Percentiles rank a stretch among this genome's conserved stretches.
These are phyloP conservation scores for Zosterops hypoxanthus DNA, from an alignment of 2,113 vertebrate species.

Conservation along the genomic window DNA sequence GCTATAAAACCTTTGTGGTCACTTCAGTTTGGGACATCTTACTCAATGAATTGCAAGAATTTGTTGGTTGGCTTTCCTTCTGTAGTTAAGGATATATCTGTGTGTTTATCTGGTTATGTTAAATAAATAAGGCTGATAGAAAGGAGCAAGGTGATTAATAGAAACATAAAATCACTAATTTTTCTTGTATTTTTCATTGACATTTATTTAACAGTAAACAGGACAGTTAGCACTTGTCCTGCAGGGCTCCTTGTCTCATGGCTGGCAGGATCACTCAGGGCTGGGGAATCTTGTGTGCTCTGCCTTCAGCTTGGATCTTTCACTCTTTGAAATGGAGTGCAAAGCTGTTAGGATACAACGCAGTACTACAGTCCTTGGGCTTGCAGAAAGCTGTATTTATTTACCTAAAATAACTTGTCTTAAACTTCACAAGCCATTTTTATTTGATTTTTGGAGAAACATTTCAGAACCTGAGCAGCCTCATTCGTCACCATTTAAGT, in stretches of 20 bases:
- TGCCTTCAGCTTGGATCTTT: neutral
- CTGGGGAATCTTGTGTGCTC: neutral
- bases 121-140: neutral
- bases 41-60: neutral
- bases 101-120: neutral
- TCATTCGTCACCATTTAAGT: rapidly evolving
- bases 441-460: neutral
- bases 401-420: neutral
- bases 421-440: neutral
- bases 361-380: neutral
- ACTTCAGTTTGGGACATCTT: neutral
- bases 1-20: neutral
- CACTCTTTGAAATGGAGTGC: neutral
- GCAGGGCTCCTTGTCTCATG: neutral
- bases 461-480: neutral
- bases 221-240: neutral
- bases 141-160: neutral
- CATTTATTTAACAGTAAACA: neutral
- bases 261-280: neutral
- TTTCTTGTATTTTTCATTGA: neutral
- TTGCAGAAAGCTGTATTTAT: neutral
- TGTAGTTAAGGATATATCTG: rapidly evolving
- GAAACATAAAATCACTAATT: neutral
- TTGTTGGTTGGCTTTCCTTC: neutral
- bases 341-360: neutral